Evolutionary conservation across 2,113 vertebrate species (phyloP), one percentile per base, ranked within the genome.

Genomic region (Oryzias woworae): DNA sequence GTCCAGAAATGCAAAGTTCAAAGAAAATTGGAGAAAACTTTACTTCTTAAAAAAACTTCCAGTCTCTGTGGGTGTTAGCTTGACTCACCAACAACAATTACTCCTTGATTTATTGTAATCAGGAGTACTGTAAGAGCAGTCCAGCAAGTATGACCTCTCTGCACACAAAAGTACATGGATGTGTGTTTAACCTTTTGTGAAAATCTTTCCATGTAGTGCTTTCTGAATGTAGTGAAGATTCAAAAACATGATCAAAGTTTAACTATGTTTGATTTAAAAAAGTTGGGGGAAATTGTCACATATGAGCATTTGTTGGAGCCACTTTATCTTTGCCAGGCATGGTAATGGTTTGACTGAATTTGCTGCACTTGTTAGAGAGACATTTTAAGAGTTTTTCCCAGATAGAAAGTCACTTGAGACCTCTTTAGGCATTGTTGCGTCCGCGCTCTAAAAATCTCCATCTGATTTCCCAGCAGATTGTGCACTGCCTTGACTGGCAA

Each of bases 391-490:
- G 58, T 68, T 85, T 20, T 70, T 73, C 56, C 17, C 36, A 78
- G 78, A 84, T 66, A 76, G 80, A 69, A 82, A 83, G 57, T 86
- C 84, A 75, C 64, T 62, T 3, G 78, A 80, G 87, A 80, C 82
- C 82, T 86, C 84, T 80, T 76, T 63, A n/a, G 60, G 53, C 56
- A 70, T 77, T 79, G 85, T 84, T 77, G 75, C 58, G 64, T 71
- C 79, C 46, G 71, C 84, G 60, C 68, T 68, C 69, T 71, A 62
- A 75, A 78, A 78, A 77, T 65, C 78, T 82, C 76, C 73, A 58
- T 80, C 72, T 87, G 88, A 90, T 89, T 89, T 90, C 85, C 88
- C 85, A 62, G 65, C 31, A 85, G 85, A 83, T 66, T 57, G 61
- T 24, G 58, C 58, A 28, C 44, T 36, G 80, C 71, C 73, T 75